Evolutionary conservation across 2,888 invertebrate species (phyloP), one percentile per base, ranked within the genome.

Genomic region (Drosophila mimetica): DNA sequence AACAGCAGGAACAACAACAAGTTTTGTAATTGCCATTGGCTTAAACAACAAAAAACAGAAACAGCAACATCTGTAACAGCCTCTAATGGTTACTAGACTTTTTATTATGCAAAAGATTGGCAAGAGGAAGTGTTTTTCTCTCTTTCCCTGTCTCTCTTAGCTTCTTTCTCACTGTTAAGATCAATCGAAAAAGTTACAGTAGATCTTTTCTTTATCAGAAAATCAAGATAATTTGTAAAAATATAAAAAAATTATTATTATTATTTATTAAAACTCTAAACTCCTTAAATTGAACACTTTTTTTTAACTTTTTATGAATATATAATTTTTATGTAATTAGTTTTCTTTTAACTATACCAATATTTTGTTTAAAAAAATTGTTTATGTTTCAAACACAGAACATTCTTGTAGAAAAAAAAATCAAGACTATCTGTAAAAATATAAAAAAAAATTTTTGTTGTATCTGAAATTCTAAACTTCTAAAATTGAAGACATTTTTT

Each of bases 91-190:
- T 16, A 55, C 22, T 66, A 36, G 55, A 54, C 64, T 41, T 50
- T 71, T 70, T 74, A 82, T 82, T 82, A 82, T 86, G 88, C 86
- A 82, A 88, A 71, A 67, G 73, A 67, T 55, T 74, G 76, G 63
- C 57, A 71, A 55, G 82, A 87, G 81, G 82, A 81, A 88, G 74
- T 63, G 72, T 64, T 71, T 71, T 54, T 63, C 30, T 11, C 34
- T 3, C 16, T 16, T 18, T 41, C n/a, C 20, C 37, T 52, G 13
- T n/a, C 20, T 41, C n/a, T 30, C 28, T 53, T 14, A n/a, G 28
- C 28, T 30, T 39, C 37, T 55, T 55, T 20, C 20, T 22, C 20
- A 13, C n/a, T 36, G 16, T 18, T 13, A 61, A 61, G 11, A 30
- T 16, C 28, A 30, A 30, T 14, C 28, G 28, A 16, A 28, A 34